phyloP scores from a whole-genome alignment of 2,888 invertebrate species.

The Onthophagus sagittarius region DNA sequence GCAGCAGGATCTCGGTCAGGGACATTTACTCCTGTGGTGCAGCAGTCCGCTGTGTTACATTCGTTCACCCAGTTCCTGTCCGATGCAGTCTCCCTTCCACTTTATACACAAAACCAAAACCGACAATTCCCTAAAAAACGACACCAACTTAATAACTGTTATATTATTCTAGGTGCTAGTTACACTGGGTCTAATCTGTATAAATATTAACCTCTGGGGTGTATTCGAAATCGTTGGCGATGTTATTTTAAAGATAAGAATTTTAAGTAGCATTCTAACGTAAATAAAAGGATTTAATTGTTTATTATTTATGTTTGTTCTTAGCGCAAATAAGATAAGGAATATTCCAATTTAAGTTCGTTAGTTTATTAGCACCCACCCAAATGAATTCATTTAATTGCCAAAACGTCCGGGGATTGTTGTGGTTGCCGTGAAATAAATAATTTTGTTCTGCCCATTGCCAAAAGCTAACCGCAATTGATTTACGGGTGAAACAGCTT shows the following conservation, averaged over 20 bases:
- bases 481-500: neutral
- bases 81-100: neutral
- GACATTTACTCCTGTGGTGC: slow-evolving; percentile 20
- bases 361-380: no score
- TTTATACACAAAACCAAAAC: no score
- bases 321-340: no score
- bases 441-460: neutral
- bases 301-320: no score
- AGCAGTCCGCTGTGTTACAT: neutral
- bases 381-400: neutral
- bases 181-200: neutral
- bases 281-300: no score
- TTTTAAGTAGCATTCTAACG: no score
- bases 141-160: neutral
- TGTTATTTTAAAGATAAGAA: no score
- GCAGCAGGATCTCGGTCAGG: slow-evolving; percentile 28
- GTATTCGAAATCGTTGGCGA: no score
- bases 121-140: neutral
- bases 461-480: neutral
- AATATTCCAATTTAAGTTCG: no score
- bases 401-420: neutral
- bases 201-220: neutral
- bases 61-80: neutral
- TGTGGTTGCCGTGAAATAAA: neutral
- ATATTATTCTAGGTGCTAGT: neutral